Conservation (phyloP, 2,797 vertebrate genomes). For the Eidolon dupreanum region DNA sequence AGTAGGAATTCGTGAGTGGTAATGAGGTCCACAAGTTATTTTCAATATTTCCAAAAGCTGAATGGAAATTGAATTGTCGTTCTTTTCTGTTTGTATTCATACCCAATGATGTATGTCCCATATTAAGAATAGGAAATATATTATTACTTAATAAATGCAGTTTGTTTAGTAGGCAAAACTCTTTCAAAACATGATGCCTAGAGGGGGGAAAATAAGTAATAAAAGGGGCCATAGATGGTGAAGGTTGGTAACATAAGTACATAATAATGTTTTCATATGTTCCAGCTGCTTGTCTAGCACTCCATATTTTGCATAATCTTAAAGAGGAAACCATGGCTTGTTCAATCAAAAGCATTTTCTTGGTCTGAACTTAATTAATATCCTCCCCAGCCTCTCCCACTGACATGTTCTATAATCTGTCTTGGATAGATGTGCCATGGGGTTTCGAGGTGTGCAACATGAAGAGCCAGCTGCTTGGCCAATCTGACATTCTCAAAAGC, state of each 20-base stretch:
- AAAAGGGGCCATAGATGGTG: conserved; percentile 37
- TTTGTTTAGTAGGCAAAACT: conserved; percentile 68
- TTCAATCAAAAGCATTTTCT: conserved; percentile 66
- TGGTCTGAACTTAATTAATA: conserved; percentile 59
- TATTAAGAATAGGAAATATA: conserved; percentile 65
- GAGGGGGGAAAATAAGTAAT: conserved; percentile 53
- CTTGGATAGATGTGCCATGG: not conserved
- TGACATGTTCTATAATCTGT: not conserved
- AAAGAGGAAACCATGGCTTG: conserved; percentile 54
- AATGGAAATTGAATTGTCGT: conserved; percentile 38
- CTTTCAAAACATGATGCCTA: conserved; percentile 63
- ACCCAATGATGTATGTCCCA: not conserved
- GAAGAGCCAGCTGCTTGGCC: not conserved
- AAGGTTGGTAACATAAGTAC: not conserved
- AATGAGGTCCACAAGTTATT: conserved; percentile 39
- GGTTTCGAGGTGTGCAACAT: not conserved
- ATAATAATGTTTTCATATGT: conserved; percentile 51
- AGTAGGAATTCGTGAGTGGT: not conserved
- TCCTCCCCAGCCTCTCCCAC: not conserved
- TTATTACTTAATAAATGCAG: conserved; percentile 70
- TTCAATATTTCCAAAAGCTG: conserved; percentile 54
- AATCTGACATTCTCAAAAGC: not conserved
- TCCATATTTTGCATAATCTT: conserved; percentile 56
- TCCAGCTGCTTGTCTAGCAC: conserved; percentile 62
- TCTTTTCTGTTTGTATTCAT: conserved; percentile 32